phyloP scores from a whole-genome alignment of 2,888 invertebrate species.

The Entomobrya proxima region DNA sequence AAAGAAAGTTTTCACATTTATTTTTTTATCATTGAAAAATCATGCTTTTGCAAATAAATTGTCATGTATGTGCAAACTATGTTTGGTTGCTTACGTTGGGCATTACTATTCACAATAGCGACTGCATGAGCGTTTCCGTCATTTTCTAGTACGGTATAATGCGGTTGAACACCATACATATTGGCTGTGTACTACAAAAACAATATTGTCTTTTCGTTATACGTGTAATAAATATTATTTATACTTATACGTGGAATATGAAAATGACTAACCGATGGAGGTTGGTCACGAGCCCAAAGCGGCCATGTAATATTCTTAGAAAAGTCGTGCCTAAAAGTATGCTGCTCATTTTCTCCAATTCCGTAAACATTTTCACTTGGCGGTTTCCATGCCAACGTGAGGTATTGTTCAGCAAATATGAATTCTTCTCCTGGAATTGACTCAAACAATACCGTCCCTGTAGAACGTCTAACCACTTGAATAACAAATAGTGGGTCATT shows the following conservation, averaged over 20 bases:
- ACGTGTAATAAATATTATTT: too few relatives aligned
- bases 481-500: constrained; percentile 67
- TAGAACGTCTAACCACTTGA: constrained; percentile 67
- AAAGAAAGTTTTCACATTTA: background rate
- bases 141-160: constrained; percentile 86
- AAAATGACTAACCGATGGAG: constrained; percentile 71
- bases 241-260: too few relatives aligned
- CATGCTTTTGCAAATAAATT: background rate
- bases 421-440: constrained; percentile 76
- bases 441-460: constrained; percentile 74
- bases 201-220: too few relatives aligned
- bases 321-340: constrained; percentile 77
- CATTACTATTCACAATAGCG: constrained; percentile 89
- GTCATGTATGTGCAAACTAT: background rate
- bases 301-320: constrained; percentile 65
- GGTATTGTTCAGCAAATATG: constrained; percentile 78
- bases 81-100: constrained; percentile 82
- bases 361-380: constrained; percentile 78
- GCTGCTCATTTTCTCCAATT: constrained; percentile 78
- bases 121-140: constrained; percentile 85
- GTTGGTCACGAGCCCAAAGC: constrained; percentile 67
- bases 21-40: background rate
- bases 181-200: too few relatives aligned
- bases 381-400: constrained; percentile 77
- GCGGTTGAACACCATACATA: constrained; percentile 89